Evolutionary conservation across 2,888 invertebrate species (phyloP), one percentile per base, ranked within the genome.

Genomic region (Oscheius sp.): DNA sequence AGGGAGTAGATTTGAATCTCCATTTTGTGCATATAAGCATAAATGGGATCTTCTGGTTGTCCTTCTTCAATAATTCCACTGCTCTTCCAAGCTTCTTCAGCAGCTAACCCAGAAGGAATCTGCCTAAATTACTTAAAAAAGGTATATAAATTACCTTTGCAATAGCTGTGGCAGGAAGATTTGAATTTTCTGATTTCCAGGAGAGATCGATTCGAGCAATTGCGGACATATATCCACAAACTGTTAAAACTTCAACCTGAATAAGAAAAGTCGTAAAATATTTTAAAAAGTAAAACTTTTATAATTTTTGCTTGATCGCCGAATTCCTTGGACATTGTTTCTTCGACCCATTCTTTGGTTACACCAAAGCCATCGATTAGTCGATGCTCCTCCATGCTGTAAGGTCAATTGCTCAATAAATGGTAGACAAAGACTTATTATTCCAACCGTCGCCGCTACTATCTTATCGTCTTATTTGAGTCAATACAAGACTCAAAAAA

Each of bases 171-270:
- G 64, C 29, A 8, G 69, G 69, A 8, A 63, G 39, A 12, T 37
- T 17, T 8, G 37, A 29, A 10, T 64, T 27, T 33, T 39, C 29
- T 3, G 34, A 23, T 29, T 23, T 31, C 69, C 69, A 69, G 12
- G 48, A 37, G n/a, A 69, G 50, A 33, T 69, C 45, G n/a, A 69
- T 55, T 52, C 64, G 31, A 6, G 53, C 46, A n/a, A 69, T 69
- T 27, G 55, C 53, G 0, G 69, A 69, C 69, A 69, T 69, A 31
- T 64, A 69, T 15, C 69, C 69, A 8, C 52, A 48, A 17, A 68
- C 68, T 15, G 17, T 66, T 10, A 48, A 23, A 8, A 46, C 55
- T 20, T 48, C 61, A 8, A 61, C 61, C 61, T 61, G 15, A 61
- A 45, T 12, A 27, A 39, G 34, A 20, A n/a, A 23, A 12, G 12